phyloP scores from a whole-genome alignment of 2,888 invertebrate species.

The Rhogogaster chlorosoma region DNA sequence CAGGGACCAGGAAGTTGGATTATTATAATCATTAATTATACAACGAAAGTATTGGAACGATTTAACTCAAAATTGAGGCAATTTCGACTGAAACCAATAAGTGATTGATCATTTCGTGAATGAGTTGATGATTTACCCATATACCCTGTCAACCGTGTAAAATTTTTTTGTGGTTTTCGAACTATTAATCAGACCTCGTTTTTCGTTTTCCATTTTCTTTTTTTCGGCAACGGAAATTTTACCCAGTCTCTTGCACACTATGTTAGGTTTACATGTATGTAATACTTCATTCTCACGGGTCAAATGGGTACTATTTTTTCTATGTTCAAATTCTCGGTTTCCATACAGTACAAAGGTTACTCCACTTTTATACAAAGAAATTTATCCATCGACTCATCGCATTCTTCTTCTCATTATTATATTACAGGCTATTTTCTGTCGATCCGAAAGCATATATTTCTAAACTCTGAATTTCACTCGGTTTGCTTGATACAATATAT shows the following conservation, averaged over 20 bases:
- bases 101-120: not conserved
- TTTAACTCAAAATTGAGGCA: not conserved
- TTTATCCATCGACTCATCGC: not conserved
- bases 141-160: not conserved
- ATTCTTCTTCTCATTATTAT: not conserved
- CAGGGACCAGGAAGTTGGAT: slow-evolving; percentile 41
- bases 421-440: not conserved
- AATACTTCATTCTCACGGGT: not conserved
- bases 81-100: slow-evolving; percentile 18
- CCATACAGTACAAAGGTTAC: not conserved
- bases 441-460: not conserved
- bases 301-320: not conserved
- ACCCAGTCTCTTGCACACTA: slow-evolving; percentile 7
- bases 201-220: not conserved
- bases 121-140: not conserved
- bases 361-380: not conserved
- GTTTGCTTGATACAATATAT: not conserved
- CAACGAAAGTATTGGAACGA: slow-evolving; percentile 2
- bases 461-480: not conserved
- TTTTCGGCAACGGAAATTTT: not conserved
- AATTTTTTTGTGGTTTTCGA: not conserved
- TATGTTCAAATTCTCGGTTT: not conserved
- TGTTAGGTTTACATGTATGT: slow-evolving; percentile 7
- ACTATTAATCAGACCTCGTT: not conserved
- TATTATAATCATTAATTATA: slow-evolving; percentile 6